Evolutionary conservation across 2,113 vertebrate genomes (phyloP).

Genomic region (Megatriorchis doriae): DNA sequence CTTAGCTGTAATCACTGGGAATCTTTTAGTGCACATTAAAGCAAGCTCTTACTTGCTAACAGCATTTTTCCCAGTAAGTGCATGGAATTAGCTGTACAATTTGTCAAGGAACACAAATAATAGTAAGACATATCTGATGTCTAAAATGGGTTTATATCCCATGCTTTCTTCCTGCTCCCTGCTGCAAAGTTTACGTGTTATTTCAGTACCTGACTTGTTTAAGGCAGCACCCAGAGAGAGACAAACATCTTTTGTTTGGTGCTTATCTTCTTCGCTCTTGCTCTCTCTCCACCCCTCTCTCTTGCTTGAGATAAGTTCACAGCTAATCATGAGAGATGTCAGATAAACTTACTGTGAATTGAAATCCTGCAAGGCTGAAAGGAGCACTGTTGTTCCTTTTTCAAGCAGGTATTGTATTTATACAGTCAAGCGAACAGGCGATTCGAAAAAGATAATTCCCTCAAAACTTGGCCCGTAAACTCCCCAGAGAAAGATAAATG

Average conservation of each 20-base stretch:
- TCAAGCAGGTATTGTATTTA: slow-evolving; percentile 61
- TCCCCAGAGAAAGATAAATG: slow-evolving; percentile 52
- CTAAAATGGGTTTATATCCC: neutral
- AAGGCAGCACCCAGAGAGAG: neutral
- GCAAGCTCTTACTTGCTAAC: neutral
- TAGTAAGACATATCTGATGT: neutral
- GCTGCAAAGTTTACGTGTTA: neutral
- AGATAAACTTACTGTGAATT: slow-evolving; percentile 56
- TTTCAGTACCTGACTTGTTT: slow-evolving; percentile 7
- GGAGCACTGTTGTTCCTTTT: slow-evolving; percentile 26
- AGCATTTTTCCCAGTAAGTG: neutral
- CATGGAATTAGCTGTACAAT: neutral
- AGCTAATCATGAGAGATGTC: slow-evolving; percentile 41
- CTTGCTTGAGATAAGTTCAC: slow-evolving; percentile 44
- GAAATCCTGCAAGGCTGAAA: slow-evolving; percentile 49
- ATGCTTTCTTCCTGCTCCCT: neutral
- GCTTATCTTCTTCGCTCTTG: neutral
- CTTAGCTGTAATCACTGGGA: neutral
- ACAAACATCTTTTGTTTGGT: slow-evolving; percentile 51
- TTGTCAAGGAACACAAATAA: neutral
- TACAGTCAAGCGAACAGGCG: slow-evolving; percentile 38
- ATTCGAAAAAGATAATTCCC: slow-evolving; percentile 53
- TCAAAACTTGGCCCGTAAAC: slow-evolving; percentile 43
- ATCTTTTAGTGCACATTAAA: neutral
- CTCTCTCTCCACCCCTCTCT: neutral